These are phyloP conservation scores for Pelosia muscerda DNA, from an alignment of 2,888 invertebrate genomes.

Conservation along the genomic window DNA sequence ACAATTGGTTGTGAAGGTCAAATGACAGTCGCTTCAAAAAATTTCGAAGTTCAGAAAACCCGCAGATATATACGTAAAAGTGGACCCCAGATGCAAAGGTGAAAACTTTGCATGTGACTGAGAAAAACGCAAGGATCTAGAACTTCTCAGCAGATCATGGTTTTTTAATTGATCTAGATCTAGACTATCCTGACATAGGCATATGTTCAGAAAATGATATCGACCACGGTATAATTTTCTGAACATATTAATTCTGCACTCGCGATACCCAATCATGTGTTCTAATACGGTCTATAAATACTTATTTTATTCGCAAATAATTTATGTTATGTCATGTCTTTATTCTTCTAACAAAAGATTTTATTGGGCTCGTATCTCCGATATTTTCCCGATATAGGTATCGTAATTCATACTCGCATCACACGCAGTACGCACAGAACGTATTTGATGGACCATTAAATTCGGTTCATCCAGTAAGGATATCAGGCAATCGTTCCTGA, in stretches of 20 bases:
- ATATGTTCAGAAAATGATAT: too few species aligned
- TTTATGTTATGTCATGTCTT: not conserved
- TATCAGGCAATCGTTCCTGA: not conserved
- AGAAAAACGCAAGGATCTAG: too few species aligned
- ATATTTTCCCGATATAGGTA: not conserved
- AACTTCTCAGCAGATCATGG: too few species aligned
- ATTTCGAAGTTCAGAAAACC: too few species aligned
- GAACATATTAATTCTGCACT: not conserved
- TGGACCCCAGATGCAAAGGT: too few species aligned
- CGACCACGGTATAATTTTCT: not conserved
- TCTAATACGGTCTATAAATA: not conserved
- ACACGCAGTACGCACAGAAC: conserved; percentile 1
- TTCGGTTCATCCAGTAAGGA: conserved; percentile 6
- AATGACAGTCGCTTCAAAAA: too few species aligned
- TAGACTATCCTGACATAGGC: too few species aligned
- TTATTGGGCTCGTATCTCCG: not conserved
- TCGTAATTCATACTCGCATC: not conserved
- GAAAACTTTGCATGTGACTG: too few species aligned
- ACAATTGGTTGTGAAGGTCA: too few species aligned
- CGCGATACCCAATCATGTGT: not conserved
- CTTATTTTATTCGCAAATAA: not conserved
- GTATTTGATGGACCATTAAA: conserved; percentile 8
- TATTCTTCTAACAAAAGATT: not conserved
- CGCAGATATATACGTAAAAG: too few species aligned
- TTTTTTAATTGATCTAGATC: too few species aligned